These are phyloP conservation scores for Oenanthe oenanthe DNA, from an alignment of 2,113 vertebrate genomes.

Conservation along the genomic window DNA sequence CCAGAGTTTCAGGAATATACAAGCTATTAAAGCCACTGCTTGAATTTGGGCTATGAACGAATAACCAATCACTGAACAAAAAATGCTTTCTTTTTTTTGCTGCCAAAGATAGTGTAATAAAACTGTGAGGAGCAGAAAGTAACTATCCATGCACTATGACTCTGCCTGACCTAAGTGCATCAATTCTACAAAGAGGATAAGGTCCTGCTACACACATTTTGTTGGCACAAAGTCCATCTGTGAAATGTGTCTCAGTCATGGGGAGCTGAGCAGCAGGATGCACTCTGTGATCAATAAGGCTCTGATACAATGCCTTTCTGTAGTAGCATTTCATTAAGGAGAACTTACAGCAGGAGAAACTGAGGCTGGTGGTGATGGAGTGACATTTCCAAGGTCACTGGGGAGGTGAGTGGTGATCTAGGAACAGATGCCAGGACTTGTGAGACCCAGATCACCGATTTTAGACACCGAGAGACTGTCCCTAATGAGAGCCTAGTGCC, in stretches of 20 bases:
- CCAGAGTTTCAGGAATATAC: neutral
- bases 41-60: neutral
- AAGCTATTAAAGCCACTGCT: neutral
- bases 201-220: neutral
- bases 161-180: neutral
- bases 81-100: neutral
- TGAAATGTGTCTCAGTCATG: neutral
- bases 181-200: neutral
- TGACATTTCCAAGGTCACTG: neutral
- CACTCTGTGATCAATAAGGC: neutral
- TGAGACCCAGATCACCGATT: neutral
- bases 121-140: slow-evolving; percentile 16
- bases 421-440: neutral
- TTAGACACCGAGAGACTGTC: neutral
- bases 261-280: neutral
- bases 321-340: neutral
- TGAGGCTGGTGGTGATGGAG: neutral
- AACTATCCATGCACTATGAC: neutral
- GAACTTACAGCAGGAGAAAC: neutral
- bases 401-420: neutral
- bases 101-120: slow-evolving; percentile 1
- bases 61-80: neutral
- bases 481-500: neutral
- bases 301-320: neutral
- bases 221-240: neutral